These are phyloP conservation scores for Melanotaenia boesemani DNA, from an alignment of 2,797 vertebrate genomes.

Conservation along the genomic window DNA sequence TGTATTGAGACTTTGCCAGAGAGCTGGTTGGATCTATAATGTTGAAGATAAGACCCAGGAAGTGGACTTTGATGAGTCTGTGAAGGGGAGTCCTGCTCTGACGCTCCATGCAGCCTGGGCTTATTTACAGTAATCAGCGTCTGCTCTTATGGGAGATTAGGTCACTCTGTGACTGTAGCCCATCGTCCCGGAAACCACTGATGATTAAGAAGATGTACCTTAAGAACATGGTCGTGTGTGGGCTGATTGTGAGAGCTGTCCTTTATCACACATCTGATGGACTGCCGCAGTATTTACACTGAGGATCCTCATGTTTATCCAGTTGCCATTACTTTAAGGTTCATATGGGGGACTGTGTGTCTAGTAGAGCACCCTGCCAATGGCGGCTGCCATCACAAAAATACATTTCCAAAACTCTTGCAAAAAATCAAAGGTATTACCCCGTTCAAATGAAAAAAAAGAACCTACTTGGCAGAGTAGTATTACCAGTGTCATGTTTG, in stretches of 20 bases:
- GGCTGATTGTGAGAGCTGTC: slow-evolving; percentile 34
- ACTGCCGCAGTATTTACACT: slow-evolving; percentile 7
- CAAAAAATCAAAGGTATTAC: slow-evolving; percentile 8
- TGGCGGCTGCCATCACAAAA: slow-evolving; percentile 20
- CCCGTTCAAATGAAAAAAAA: slow-evolving; percentile 36
- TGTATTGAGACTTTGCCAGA: slow-evolving; percentile 26
- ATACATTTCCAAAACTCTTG: slow-evolving; percentile 34
- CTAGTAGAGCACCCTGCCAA: background rate
- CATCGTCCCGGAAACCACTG: slow-evolving; percentile 37
- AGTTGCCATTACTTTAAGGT: slow-evolving; percentile 14
- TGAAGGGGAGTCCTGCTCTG: slow-evolving; percentile 4
- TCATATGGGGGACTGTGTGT: slow-evolving; percentile 12
- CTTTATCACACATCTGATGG: slow-evolving; percentile 15
- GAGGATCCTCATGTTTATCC: slow-evolving; percentile 34
- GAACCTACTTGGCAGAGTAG: slow-evolving; percentile 37
- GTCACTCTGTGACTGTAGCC: slow-evolving; percentile 18
- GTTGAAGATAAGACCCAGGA: background rate
- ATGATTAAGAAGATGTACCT: slow-evolving; percentile 56
- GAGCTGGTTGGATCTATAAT: slow-evolving; percentile 25
- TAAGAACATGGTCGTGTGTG: slow-evolving; percentile 39
- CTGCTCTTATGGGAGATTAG: slow-evolving; percentile 46
- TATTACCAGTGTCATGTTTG: slow-evolving; percentile 51
- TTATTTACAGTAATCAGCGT: slow-evolving; percentile 47
- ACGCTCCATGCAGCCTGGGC: slow-evolving; percentile 22
- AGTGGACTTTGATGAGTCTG: background rate